Evolutionary conservation across 2,797 vertebrate genomes (phyloP), one percentile per base, ranked within the genome.

Genomic region (Scolopax bukidnonensis): DNA sequence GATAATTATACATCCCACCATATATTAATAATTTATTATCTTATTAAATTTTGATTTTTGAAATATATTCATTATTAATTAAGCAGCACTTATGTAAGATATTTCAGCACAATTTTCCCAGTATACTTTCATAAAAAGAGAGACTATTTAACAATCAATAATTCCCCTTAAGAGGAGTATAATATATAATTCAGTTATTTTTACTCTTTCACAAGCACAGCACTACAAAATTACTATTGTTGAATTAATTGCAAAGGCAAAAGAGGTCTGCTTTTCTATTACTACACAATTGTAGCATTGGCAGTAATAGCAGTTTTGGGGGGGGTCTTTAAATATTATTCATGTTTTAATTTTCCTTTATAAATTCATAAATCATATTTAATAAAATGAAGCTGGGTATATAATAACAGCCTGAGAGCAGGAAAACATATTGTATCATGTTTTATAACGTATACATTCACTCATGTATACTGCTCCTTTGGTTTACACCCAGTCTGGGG

Each of bases 41-140:
- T 78, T 88, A 95, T 95, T 95, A 95, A 88, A 90, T 86, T 95
- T 96, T 93, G 53, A 95, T 91, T 78, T 84, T 65, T 80, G 57
- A 93, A 95, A 94, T 85, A 77, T 50, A 94, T 82, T 79, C 40
- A 95, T 95, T 92, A 96, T 95, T 96, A 93, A 95, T 77, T 83
- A 84, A 83, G 68, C 21, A 85, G 82, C 61, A 86, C 61, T 96
- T 93, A 91, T 3, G 19, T 65, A 87, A 96, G 85, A 71, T 0
- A 2, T 80, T 89, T 90, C 65, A 93, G 48, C 32, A 91, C 45
- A 51, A 71, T 83, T 83, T 93, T 85, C 56, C 82, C 51, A 47
- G 60, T 71, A 70, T 73, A 82, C 32, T 86, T 82, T 81, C 36
- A 30, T 56, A 30, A 90, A 80, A 82, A 86, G 18, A 83, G 8